Percentiles rank a stretch among this genome's conserved stretches.
Conservation (phyloP, 2,888 invertebrate genomes). For the Drosophila colorata region DNA sequence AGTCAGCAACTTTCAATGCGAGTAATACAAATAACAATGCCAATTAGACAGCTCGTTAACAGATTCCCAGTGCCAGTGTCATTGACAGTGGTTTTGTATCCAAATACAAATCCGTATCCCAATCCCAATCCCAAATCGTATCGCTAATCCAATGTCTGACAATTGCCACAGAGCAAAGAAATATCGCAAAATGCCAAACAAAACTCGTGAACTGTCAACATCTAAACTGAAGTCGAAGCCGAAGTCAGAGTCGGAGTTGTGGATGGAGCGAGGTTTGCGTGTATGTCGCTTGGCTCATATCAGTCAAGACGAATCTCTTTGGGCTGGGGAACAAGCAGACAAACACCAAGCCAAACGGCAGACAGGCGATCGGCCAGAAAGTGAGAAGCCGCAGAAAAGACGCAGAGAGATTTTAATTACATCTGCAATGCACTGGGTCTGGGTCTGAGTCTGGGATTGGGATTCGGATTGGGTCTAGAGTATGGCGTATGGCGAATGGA, state of each 20-base stretch:
- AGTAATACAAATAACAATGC: constrained; percentile 37
- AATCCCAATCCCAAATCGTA: constrained; percentile 26
- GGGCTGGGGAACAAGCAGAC: constrained; percentile 61
- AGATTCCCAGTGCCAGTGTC: constrained; percentile 28
- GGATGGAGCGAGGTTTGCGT: constrained; percentile 66
- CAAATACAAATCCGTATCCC: constrained; percentile 29
- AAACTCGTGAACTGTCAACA: constrained; percentile 76
- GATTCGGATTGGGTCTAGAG: not conserved
- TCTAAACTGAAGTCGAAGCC: constrained; percentile 27
- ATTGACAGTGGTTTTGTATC: constrained; percentile 18
- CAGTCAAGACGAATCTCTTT: constrained; percentile 76
- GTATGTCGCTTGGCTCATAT: constrained; percentile 74
- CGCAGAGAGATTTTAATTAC: constrained; percentile 81
- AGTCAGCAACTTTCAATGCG: constrained; percentile 7
- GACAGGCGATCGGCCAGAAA: constrained; percentile 38
- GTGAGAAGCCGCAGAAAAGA: constrained; percentile 65
- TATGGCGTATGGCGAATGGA: constrained; percentile 1
- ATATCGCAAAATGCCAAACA: constrained; percentile 65
- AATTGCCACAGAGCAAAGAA: constrained; percentile 40
- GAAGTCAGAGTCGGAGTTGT: constrained; percentile 20
- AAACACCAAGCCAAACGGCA: constrained; percentile 45
- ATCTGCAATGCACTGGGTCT: constrained; percentile 58
- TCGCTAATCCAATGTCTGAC: constrained; percentile 37
- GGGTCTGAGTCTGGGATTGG: constrained; percentile 13
- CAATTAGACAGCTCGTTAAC: constrained; percentile 61